Base-by-base conservation (phyloP, 2,888 invertebrate species). In the Drosophila mimica region DNA sequence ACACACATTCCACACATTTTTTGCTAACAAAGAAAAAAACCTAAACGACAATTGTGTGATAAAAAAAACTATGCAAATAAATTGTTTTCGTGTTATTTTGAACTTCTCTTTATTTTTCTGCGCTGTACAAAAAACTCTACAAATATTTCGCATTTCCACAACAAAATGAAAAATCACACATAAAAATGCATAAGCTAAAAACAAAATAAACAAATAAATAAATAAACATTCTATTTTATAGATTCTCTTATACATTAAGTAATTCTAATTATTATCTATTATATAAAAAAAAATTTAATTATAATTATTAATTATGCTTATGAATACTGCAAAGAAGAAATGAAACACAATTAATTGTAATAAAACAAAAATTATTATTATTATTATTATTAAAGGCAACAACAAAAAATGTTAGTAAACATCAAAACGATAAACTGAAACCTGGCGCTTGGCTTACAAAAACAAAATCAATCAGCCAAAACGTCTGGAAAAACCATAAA, bases 261-360 rank as follows among this genome's bases (percentile, higher is more conserved):
- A 85, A 90, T 76, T 88, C 81, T 90, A 90, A 90, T 90, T 87
- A 87, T 87, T 87, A 87, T 86, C 90, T 85, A 86, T 88, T 90
- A 90, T 88, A 89, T 90, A 87, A 87, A 90, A 87, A 90, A 70
- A 88, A 46, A 90, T 88, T 90, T 90, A 87, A 90, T 83, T 87
- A 88, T 88, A 90, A 90, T 83, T 87, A 87, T 86, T 86, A 88
- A 90, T 87, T 87, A 86, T 89, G 89, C 89, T 89, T 85, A 80
- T 67, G 64, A 81, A 78, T 81, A 80, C 69, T 72, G 69, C 65
- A 85, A 67, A 67, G 61, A 71, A 77, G 52, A 75, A 56, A 66
- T 76, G 70, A 69, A 69, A 81, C 46, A 82, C 57, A 82, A 74
- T 79, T 76, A 88, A 83, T 79, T 88, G 83, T 86, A 89, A 85